phyloP scores from a whole-genome alignment of 2,113 vertebrate species.

The Eubucco bourcierii region DNA sequence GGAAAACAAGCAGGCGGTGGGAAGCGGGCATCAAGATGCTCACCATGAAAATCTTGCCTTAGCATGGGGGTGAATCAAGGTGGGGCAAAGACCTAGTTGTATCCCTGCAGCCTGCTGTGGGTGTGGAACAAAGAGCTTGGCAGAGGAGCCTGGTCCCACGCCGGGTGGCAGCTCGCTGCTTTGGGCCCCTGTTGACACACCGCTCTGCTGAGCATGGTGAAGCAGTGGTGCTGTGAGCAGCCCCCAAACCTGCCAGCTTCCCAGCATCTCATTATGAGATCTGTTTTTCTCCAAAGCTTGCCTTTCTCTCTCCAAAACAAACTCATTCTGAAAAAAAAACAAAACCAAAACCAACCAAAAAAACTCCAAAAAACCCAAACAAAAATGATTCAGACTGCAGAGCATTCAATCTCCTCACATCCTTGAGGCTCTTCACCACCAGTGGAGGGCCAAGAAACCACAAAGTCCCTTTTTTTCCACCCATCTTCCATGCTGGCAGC shows the following conservation, averaged over 20 bases:
- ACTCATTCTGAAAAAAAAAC: not conserved
- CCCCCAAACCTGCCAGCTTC: not conserved
- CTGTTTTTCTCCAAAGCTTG: not conserved
- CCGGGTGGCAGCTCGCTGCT: rapidly evolving
- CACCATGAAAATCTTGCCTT: not conserved
- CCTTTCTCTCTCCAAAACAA: not conserved
- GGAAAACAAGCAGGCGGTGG: rapidly evolving
- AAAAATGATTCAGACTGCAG: not conserved
- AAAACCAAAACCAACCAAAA: too few species aligned
- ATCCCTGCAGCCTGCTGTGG: not conserved
- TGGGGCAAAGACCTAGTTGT: not conserved
- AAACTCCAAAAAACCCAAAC: too few species aligned
- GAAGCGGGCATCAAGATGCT: rapidly evolving
- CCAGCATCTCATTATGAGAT: not conserved
- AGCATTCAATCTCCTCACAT: not conserved
- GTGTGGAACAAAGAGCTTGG: not conserved
- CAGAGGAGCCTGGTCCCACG: rapidly evolving
- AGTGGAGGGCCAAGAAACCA: not conserved
- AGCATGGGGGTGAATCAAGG: not conserved
- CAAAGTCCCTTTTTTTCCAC: not conserved
- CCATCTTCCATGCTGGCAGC: not conserved
- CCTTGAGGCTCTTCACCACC: rapidly evolving
- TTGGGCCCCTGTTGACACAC: rapidly evolving
- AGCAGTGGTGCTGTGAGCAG: not conserved
- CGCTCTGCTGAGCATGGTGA: rapidly evolving